These are phyloP conservation scores for Athalia circularis DNA, from an alignment of 2,888 invertebrate species.

Conservation along the genomic window DNA sequence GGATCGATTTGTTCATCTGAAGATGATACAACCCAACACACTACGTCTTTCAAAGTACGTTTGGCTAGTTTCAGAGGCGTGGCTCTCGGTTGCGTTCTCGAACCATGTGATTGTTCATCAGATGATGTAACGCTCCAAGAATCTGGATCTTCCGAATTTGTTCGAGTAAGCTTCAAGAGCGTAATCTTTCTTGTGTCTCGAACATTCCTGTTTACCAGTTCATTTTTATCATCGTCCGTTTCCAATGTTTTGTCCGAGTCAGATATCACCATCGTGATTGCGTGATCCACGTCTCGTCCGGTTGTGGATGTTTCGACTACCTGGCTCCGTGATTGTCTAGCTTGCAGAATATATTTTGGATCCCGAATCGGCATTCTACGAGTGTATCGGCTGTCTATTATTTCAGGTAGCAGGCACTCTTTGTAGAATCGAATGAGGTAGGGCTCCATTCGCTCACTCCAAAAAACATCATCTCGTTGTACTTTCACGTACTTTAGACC, in stretches of 20 bases:
- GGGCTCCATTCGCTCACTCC: conserved; percentile 50
- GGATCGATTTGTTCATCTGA: conserved; percentile 6
- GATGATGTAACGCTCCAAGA: conserved; percentile 1
- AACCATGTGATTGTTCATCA: neutral
- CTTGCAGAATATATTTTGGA: conserved; percentile 49
- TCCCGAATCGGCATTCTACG: conserved; percentile 51
- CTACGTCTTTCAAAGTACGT: neutral
- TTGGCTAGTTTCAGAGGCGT: neutral
- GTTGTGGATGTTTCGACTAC: neutral
- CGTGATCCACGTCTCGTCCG: too few species aligned
- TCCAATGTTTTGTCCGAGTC: neutral
- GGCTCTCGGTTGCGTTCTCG: neutral
- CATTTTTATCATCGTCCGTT: neutral
- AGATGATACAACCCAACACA: conserved; percentile 13
- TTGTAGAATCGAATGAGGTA: conserved; percentile 39
- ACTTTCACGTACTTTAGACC: conserved; percentile 36
- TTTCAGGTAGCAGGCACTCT: conserved; percentile 47
- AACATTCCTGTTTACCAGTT: neutral
- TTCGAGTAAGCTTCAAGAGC: neutral
- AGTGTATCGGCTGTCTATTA: conserved; percentile 28
- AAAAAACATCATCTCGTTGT: conserved; percentile 49
- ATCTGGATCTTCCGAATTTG: neutral
- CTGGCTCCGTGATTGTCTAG: conserved; percentile 5
- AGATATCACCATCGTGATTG: too few species aligned
- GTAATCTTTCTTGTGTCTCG: neutral